Conservation (phyloP, 2,888 invertebrate genomes). For the Ormyrus labotus region DNA sequence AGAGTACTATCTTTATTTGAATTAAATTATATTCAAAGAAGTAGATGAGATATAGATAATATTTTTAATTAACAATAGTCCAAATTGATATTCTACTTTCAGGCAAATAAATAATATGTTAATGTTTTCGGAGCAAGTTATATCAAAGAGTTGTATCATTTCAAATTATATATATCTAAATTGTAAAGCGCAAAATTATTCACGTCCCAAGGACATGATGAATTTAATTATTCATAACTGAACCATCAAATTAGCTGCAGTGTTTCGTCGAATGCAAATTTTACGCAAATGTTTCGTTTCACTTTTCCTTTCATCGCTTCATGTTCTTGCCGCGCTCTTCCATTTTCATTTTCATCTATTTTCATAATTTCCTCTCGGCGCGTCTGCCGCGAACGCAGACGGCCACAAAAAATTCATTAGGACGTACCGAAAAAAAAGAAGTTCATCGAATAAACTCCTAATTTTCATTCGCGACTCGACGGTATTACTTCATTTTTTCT, state of each 20-base stretch:
- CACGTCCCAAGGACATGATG: not conserved
- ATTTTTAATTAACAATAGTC: not conserved
- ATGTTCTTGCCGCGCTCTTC: not conserved
- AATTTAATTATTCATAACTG: slow-evolving; percentile 15
- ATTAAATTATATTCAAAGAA: too few relatives aligned
- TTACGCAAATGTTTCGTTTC: slow-evolving; percentile 38
- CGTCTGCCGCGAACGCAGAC: too few relatives aligned
- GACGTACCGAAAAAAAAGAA: too few relatives aligned
- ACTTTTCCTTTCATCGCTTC: slow-evolving; percentile 9
- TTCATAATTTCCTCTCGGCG: not conserved
- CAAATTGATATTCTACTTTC: not conserved
- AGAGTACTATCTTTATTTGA: too few relatives aligned
- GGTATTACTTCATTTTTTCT: too few relatives aligned
- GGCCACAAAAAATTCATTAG: too few relatives aligned
- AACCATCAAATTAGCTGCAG: slow-evolving; percentile 3
- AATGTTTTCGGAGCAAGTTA: not conserved
- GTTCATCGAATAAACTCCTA: too few relatives aligned
- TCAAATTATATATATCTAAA: not conserved
- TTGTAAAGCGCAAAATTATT: slow-evolving; percentile 1
- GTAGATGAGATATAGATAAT: too few relatives aligned
- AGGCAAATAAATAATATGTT: not conserved
- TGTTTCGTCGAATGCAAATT: slow-evolving; percentile 34
- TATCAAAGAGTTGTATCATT: too few relatives aligned
- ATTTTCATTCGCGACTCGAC: too few relatives aligned
- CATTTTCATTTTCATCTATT: not conserved